phyloP scores from a whole-genome alignment of 2,113 vertebrate species.

The Silurus glanis region DNA sequence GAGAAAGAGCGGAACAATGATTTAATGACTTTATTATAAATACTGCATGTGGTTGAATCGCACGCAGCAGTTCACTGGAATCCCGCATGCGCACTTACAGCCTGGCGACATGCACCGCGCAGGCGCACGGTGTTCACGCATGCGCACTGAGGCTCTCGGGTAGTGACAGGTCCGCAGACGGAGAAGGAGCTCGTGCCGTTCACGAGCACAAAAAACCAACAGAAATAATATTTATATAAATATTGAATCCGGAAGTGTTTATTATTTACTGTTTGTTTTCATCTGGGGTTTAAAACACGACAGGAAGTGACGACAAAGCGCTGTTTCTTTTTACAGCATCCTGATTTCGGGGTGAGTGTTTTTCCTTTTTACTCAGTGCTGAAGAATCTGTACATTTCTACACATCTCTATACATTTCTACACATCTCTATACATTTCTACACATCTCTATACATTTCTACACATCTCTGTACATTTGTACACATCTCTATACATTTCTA shows the following conservation, averaged over 20 bases:
- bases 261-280: background rate
- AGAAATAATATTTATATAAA: background rate
- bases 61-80: background rate
- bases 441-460: background rate
- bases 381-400: too few relatives aligned
- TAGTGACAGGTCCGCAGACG: background rate
- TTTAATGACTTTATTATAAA: background rate
- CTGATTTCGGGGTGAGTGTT: conserved; percentile 9
- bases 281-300: background rate
- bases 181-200: background rate
- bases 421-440: background rate
- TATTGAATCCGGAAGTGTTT: background rate
- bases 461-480: background rate
- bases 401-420: background rate
- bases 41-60: background rate
- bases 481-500: background rate
- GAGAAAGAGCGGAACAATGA: background rate
- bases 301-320: background rate
- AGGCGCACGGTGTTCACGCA: conserved; percentile 3
- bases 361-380: background rate
- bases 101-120: background rate
- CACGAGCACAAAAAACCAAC: background rate
- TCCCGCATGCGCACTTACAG: background rate
- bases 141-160: background rate
- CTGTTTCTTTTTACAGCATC: background rate